A percentile compares a stretch with the other conserved stretches of the same genome.
phyloP scores from a whole-genome alignment of 2,888 invertebrate genomes.

The Itoplectis maculator region DNA sequence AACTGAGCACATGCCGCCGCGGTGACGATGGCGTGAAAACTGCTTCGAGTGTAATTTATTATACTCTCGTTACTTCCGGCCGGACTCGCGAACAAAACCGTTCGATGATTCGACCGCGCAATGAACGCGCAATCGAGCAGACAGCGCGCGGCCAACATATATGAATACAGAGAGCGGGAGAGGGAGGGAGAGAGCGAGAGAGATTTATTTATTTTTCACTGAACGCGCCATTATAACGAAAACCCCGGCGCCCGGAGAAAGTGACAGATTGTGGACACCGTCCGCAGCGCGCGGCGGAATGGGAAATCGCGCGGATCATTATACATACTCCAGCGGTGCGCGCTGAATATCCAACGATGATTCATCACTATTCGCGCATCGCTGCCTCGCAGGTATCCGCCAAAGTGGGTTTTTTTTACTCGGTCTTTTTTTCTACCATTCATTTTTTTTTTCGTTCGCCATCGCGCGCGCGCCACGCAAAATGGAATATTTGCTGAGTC shows the following conservation, averaged over 20 bases:
- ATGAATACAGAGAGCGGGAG: background rate
- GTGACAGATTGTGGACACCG: constrained; percentile 26
- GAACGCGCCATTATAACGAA: background rate
- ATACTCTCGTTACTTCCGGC: constrained; percentile 12
- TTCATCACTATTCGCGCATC: constrained; percentile 17
- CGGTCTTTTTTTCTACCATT: background rate
- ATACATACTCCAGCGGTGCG: background rate
- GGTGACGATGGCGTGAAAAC: too few relatives aligned
- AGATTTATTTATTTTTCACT: constrained; percentile 5
- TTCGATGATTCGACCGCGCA: background rate
- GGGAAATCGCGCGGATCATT: constrained; percentile 28
- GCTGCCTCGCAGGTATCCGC: background rate
- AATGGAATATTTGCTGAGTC: too few relatives aligned
- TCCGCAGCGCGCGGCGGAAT: constrained; percentile 2
- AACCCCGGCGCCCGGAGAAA: constrained; percentile 31
- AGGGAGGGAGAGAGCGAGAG: background rate
- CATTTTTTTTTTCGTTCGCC: too few relatives aligned
- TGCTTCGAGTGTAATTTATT: constrained; percentile 37
- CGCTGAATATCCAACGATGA: constrained; percentile 21
- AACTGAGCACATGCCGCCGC: too few relatives aligned
- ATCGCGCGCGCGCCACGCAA: too few relatives aligned
- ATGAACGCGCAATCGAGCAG: background rate
- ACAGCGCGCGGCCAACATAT: too few relatives aligned
- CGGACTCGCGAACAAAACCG: background rate
- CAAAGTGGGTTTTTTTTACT: background rate